Evolutionary conservation across 2,113 vertebrate species (phyloP), one percentile per base, ranked within the genome.

Genomic region (Columba janthina): DNA sequence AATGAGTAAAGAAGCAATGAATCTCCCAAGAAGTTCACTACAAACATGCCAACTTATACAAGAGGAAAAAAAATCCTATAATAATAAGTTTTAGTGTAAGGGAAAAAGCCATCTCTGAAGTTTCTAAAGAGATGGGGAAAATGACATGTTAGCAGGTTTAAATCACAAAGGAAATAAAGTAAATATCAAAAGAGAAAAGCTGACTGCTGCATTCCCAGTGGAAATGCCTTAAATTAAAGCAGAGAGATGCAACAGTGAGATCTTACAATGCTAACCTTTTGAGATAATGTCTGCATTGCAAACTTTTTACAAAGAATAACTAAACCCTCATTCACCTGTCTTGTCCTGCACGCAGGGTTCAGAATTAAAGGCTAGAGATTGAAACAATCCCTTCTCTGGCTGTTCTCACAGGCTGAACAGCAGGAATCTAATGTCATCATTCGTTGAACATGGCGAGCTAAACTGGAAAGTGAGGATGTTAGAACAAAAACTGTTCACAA

Each of bases 121-220:
- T 88, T 96, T 94, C 75, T 83, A 28, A 80, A 91, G 58, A 95
- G 32, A 15, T 90, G 21, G 94, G 48, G 60, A 88, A 93, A 95
- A 85, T 90, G 38, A 86, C 46, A 54, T 44, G 44, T 85, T 91
- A 84, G 67, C n/a, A 91, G 34, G 61, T 84, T 88, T 93, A 91
- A 96, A 80, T 86, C 88, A 90, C 90, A 94, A 69, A 20, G 57
- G 93, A 96, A 91, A 88, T 92, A 84, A 97, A 89, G 74, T 89
- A 96, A 96, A 95, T 96, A 95, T 65, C 88, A 93, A 93, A 88
- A 76, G 54, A 93, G 82, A 79, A 93, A 53, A 76, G 56, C 19
- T 92, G 90, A 67, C 40, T 90, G 21, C 60, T 93, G 16, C 58
- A 74, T 93, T 91, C 92, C 75, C 82, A 84, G 15, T 61, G 64